A percentile compares a stretch with the other conserved stretches of the same genome.
Evolutionary conservation across 2,113 vertebrate genomes (phyloP).

Genomic region (Suricata suricatta): DNA sequence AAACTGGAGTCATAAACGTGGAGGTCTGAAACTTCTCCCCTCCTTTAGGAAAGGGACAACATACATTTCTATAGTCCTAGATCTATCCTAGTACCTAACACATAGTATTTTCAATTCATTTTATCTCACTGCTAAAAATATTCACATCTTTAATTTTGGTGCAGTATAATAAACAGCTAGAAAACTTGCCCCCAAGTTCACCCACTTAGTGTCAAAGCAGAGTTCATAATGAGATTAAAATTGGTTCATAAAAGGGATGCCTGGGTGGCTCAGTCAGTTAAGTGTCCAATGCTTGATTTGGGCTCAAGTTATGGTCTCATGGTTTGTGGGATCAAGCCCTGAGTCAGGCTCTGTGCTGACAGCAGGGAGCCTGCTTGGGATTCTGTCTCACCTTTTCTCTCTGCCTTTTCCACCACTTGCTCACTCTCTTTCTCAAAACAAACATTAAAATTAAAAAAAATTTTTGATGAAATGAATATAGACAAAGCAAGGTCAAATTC

Average conservation of each 20-base stretch:
- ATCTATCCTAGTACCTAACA: neutral
- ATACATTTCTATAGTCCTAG: neutral
- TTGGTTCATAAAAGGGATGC: too few relatives aligned
- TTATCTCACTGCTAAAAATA: neutral
- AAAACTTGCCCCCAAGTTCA: neutral
- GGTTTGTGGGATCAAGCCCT: too few relatives aligned
- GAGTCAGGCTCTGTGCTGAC: too few relatives aligned
- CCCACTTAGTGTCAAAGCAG: neutral
- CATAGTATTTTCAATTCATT: neutral
- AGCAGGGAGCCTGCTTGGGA: too few relatives aligned
- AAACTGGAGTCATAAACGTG: neutral
- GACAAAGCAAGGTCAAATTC: neutral
- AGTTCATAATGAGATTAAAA: neutral
- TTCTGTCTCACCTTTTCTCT: too few relatives aligned
- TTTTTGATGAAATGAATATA: neutral
- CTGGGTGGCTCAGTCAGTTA: too few relatives aligned
- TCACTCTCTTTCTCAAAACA: too few relatives aligned
- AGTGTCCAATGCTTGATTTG: too few relatives aligned
- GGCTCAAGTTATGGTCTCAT: too few relatives aligned
- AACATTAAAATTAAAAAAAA: too few relatives aligned
- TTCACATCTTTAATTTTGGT: neutral
- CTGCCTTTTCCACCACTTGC: too few relatives aligned
- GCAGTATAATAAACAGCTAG: neutral
- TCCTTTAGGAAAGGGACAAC: neutral
- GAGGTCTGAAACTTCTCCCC: neutral